Base-by-base conservation (phyloP, 2,113 vertebrate genomes). In the Pao palembangensis region DNA sequence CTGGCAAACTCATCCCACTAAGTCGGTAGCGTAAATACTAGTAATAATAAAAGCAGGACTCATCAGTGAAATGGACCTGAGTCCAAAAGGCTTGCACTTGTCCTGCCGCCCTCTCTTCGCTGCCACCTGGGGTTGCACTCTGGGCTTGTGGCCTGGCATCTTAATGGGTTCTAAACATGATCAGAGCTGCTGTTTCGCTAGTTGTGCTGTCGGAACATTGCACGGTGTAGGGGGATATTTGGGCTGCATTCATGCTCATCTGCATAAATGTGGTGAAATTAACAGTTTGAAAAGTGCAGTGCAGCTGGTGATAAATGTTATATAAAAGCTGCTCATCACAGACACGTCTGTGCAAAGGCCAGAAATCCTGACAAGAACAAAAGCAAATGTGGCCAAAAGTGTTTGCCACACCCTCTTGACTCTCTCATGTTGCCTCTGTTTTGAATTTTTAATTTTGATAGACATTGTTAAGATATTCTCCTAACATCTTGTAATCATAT, bases 131-230 rank as follows among this genome's bases (percentile, higher is more conserved):
- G 74, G 76, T 82, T 78, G 73, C 77, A 54, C 73, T 71, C 67
- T 62, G 68, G 55, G 78, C 61, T 51, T 10, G 51, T 78, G 61
- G 59, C 56, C 80, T 71, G 79, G 80, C 73, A 76, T 79, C 80
- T 84, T 75, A 88, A 88, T 86, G 69, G 79, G 76, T 84, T 82
- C 56, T 57, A 71, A 87, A 87, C 70, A 83, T 78, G 76, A 81
- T 84, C 81, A 86, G 75, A 67, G 68, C 63, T 78, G 78, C 73
- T 79, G 78, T 82, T 76, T 81, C 69, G 73, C 51, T 62, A 66
- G 67, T 46, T 46, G 68, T 73, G 77, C 77, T 56, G 53, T 58
- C 63, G 73, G 66, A 71, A 76, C 77, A 73, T 81, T 65, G 65
- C 71, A 62, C 71, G 70, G 46, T 64, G 80, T 59, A 68, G 78